These are phyloP conservation scores for Fragum whitleyi DNA, from an alignment of 2,888 invertebrate species.

Conservation along the genomic window DNA sequence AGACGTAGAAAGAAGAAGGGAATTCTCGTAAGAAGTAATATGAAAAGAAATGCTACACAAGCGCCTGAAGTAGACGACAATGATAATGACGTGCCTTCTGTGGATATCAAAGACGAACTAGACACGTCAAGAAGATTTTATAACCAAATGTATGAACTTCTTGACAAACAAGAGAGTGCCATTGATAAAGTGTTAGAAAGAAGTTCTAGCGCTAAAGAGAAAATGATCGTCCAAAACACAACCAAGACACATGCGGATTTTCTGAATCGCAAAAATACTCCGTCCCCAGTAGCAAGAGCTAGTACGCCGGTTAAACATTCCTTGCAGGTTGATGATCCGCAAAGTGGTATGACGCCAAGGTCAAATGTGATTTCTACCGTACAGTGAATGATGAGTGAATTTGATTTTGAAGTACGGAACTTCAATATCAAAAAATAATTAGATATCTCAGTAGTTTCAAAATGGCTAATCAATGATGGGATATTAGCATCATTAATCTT, in stretches of 20 bases:
- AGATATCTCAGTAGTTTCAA: no score
- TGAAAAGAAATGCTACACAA: neutral
- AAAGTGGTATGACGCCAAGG: slow-evolving; percentile 33
- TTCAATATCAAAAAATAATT: no score
- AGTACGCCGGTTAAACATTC: slow-evolving; percentile 45
- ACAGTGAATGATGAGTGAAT: no score
- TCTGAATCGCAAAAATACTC: neutral
- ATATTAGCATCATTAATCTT: no score
- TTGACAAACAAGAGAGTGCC: neutral
- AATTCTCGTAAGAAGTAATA: neutral
- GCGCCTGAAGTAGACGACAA: neutral
- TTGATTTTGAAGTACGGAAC: neutral
- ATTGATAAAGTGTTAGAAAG: neutral
- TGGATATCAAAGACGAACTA: slow-evolving; percentile 12
- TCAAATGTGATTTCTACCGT: slow-evolving; percentile 43
- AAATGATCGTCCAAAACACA: neutral
- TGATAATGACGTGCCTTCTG: slow-evolving; percentile 6
- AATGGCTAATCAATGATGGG: no score
- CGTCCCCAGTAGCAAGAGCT: slow-evolving; percentile 17
- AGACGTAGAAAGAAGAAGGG: slow-evolving; percentile 9
- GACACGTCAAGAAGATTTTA: slow-evolving; percentile 11
- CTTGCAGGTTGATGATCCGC: slow-evolving; percentile 27
- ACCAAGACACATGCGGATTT: neutral
- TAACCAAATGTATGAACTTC: neutral
- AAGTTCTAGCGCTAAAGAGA: neutral